These are phyloP conservation scores for Hetaerina americana DNA, from an alignment of 1,140 invertebrate species.

Conservation along the genomic window DNA sequence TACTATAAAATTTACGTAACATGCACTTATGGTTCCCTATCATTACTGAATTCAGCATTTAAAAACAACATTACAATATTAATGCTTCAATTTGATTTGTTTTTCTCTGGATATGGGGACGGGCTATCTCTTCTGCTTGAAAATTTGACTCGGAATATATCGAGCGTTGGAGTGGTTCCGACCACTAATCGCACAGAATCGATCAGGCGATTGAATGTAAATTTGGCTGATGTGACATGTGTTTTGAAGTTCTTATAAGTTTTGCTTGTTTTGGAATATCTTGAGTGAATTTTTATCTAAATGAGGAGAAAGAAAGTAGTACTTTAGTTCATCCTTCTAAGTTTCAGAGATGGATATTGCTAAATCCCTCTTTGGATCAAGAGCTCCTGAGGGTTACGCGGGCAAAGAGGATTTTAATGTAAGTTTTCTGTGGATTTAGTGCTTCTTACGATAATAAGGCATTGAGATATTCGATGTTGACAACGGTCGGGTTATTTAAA, in stretches of 20 bases:
- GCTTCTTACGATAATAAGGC: background rate
- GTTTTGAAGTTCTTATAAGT: background rate
- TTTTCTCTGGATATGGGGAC: too few species aligned
- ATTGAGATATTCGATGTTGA: background rate
- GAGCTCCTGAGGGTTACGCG: slow-evolving; percentile 77
- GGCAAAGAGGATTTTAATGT: slow-evolving; percentile 69
- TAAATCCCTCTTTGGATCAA: slow-evolving; percentile 68
- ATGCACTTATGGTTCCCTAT: too few species aligned
- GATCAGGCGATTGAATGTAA: too few species aligned
- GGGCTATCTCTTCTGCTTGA: too few species aligned
- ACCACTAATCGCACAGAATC: too few species aligned
- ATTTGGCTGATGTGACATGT: background rate
- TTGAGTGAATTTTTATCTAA: background rate
- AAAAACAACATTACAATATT: too few species aligned
- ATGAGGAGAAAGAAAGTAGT: background rate
- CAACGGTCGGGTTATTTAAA: background rate
- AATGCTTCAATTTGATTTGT: too few species aligned
- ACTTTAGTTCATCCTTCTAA: background rate
- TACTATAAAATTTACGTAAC: too few species aligned
- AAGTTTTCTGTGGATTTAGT: slow-evolving; percentile 20
- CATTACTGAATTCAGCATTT: too few species aligned
- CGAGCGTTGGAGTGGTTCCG: too few species aligned
- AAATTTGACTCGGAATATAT: too few species aligned
- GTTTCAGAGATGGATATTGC: slow-evolving; percentile 60
- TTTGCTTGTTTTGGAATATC: background rate